Evolutionary conservation across 2,888 invertebrate species (phyloP), one percentile per base, ranked within the genome.

Genomic region (Athetis lepigone): DNA sequence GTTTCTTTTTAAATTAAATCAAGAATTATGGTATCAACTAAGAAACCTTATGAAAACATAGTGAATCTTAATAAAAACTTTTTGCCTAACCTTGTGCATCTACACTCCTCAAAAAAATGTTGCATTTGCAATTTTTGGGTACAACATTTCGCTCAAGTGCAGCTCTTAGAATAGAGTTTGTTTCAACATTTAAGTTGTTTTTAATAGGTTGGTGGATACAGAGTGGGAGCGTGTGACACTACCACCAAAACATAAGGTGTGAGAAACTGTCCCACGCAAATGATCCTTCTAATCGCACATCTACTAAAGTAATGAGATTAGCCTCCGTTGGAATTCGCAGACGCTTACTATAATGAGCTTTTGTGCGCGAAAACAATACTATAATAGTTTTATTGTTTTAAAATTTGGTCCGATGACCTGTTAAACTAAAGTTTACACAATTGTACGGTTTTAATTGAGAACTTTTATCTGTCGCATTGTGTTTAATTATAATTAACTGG

Each of bases 321-420:
- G 83, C 85, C 85, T 88, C 83, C 73, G 67, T 72, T 75, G 80
- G 85, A 83, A 87, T 88, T 88, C 90, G 88, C 90, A 90, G 82
- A 85, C 84, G 85, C 85, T 86, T 87, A 86, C 81, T 77, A 86
- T 89, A 92, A 92, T 92, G 88, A 87, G 88, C 91, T 90, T 92
- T 93, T 92, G 92, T 93, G 85, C 80, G 85, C 82, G 85, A 87
- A 89, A 91, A 94, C 92, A 94, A 93, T 93, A 90, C 90, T 81
- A 84, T 89, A 90, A 90, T 91, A 87, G 88, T 89, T 89, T 87
- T 89, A 92, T 92, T 93, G 91, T 91, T 85, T 84, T 72, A 85
- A 85, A 85, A 85, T 88, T 86, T 86, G 73, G 84, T 81, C 81
- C 78, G 79, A 82, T 85, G 86, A 86, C 83, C 88, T 83, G 83